These are phyloP conservation scores for Urocyon cinereoargenteus DNA, from an alignment of 2,797 vertebrate genomes.

Conservation along the genomic window DNA sequence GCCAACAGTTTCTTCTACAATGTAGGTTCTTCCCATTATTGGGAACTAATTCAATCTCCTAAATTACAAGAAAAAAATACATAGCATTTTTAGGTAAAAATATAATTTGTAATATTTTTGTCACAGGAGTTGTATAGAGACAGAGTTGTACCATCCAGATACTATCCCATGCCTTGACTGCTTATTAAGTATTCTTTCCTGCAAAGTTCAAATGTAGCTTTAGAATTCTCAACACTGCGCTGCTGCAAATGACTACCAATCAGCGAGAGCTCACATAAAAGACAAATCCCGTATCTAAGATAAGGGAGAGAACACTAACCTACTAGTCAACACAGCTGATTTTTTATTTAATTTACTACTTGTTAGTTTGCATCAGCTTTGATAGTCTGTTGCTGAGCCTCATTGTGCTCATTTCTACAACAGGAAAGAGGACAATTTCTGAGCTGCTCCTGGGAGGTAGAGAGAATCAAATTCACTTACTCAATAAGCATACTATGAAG, in stretches of 20 bases:
- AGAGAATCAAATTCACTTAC: not conserved
- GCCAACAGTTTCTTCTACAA: slow-evolving; percentile 94
- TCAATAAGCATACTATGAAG: not conserved
- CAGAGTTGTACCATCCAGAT: not conserved
- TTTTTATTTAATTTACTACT: not conserved
- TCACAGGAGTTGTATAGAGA: not conserved
- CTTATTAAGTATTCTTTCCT: slow-evolving; percentile 11
- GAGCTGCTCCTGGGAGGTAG: not conserved
- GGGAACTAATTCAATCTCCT: slow-evolving; percentile 50
- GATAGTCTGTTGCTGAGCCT: not conserved
- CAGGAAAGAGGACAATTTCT: not conserved
- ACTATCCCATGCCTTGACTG: not conserved
- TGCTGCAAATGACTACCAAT: slow-evolving; percentile 13
- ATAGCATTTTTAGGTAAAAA: not conserved
- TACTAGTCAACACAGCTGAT: not conserved
- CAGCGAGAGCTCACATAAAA: not conserved
- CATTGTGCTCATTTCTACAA: slow-evolving; percentile 16
- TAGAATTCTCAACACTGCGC: not conserved
- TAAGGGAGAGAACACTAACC: not conserved
- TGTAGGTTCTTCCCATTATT: slow-evolving; percentile 95
- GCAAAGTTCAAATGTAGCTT: slow-evolving; percentile 35
- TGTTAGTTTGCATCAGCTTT: not conserved
- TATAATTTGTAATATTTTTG: slow-evolving; percentile 3
- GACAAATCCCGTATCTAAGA: not conserved
- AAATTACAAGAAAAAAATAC: slow-evolving; percentile 34